These are phyloP conservation scores for Oryzias sinensis DNA, from an alignment of 2,797 vertebrate species.

Conservation along the genomic window DNA sequence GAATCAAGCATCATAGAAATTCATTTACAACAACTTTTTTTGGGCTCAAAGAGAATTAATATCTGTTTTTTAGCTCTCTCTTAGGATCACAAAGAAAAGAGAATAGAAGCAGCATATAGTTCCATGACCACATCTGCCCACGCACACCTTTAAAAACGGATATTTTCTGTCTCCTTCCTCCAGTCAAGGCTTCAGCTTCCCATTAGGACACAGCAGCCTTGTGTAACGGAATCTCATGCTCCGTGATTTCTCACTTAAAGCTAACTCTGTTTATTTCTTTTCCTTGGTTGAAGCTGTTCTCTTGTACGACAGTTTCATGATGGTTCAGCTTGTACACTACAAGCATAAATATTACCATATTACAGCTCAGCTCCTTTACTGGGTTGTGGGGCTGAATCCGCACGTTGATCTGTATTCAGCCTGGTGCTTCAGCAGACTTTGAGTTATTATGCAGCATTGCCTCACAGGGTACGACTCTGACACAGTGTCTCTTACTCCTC, in stretches of 20 bases:
- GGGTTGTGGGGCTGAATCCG: conserved; percentile 32
- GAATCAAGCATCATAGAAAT: too few relatives aligned
- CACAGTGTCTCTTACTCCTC: conserved; percentile 37
- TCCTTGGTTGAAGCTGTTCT: conserved; percentile 8
- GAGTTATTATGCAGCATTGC: conserved; percentile 66
- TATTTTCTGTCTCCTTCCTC: conserved; percentile 41
- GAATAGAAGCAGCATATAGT: conserved; percentile 59
- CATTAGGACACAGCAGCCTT: conserved; percentile 64
- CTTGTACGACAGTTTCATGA: conserved; percentile 14
- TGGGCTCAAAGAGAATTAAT: background rate
- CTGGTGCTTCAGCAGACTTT: conserved; percentile 27
- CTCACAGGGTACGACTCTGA: conserved; percentile 58
- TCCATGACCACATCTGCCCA: conserved; percentile 64
- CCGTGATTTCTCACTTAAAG: conserved; percentile 28
- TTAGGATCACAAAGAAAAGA: conserved; percentile 27
- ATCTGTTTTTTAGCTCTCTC: conserved; percentile 11
- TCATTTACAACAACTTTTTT: too few relatives aligned
- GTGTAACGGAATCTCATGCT: conserved; percentile 54
- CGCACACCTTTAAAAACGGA: conserved; percentile 62
- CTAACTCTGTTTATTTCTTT: conserved; percentile 26
- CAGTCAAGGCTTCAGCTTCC: conserved; percentile 52
- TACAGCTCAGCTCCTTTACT: background rate
- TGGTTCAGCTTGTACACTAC: conserved; percentile 17
- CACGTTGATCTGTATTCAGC: conserved; percentile 57
- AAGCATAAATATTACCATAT: conserved; percentile 5